Base-by-base conservation (phyloP, 2,113 vertebrate genomes). In the Amphiprion ocellaris region DNA sequence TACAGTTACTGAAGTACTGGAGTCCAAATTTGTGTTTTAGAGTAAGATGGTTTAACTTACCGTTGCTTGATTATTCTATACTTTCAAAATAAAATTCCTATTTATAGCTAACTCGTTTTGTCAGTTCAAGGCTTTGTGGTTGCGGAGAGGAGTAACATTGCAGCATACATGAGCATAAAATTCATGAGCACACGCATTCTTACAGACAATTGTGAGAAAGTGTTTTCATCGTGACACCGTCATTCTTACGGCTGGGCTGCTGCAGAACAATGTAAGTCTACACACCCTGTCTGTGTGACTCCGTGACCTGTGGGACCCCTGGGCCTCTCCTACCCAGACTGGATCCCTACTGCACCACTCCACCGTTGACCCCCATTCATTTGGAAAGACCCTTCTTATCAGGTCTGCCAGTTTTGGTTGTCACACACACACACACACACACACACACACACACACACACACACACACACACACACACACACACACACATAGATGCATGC, bases 301-400 rank as follows among this genome's bases (percentile, higher is more conserved):
- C 54, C 47, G 83, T 87, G 87, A 90, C 87, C 87, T 84, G 62
- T 59, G 58, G 28, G 75, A 87, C 79, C 84, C 83, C 83, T 28
- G 67, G 66, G 74, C 86, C 81, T 80, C 83, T 79, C 69, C 30
- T 69, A 75, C 69, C 65, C 81, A 75, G 41, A 77, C 86, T 77
- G 82, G 50, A 68, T 85, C 83, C 41, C 70, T 59, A 74, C 82
- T 62, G 69, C 75, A 83, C 59, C 71, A 83, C 85, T 88, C 77
- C 63, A 74, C 53, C 33, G 4, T 14, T 93, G 93, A 95, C 94
- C 90, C 89, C 84, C 69, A 94, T 94, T 94, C 90, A 92, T 91
- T 86, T 81, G 76, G 77, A 87, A 79, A 83, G 89, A 94, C 93
- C 90, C 87, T 74, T 88, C 89, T 94, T 94, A 94, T 94, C 93